Conservation (phyloP, 2,888 invertebrate species). For the Deladenus siricidicola region DNA sequence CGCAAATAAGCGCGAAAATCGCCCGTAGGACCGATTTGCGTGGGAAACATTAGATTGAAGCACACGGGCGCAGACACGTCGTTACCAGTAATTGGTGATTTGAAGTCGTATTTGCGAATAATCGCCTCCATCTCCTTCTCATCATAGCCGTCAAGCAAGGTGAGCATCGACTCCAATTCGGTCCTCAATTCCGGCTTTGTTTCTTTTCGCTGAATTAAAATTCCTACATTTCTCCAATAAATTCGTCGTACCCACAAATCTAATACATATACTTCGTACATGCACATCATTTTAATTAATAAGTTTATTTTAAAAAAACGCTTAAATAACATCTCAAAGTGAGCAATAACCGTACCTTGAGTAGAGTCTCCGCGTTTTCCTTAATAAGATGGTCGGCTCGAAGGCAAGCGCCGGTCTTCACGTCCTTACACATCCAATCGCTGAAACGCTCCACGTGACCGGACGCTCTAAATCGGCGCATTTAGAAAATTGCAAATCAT, state of each 20-base stretch:
- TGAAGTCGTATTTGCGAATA: conserved; percentile 80
- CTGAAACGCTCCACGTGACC: conserved; percentile 98
- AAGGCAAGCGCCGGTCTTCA: conserved; percentile 91
- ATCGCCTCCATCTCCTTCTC: conserved; percentile 56
- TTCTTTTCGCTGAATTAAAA: conserved; percentile 67
- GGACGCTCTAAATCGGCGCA: conserved; percentile 76
- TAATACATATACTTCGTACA: too few relatives aligned
- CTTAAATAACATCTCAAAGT: too few relatives aligned
- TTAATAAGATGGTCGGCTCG: conserved; percentile 94
- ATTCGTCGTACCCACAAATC: too few relatives aligned
- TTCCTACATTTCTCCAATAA: not conserved
- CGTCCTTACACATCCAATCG: conserved; percentile 97
- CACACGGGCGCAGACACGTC: conserved; percentile 87
- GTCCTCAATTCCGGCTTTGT: conserved; percentile 64
- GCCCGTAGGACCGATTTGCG: conserved; percentile 83
- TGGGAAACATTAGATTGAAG: conserved; percentile 98
- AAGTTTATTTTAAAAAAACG: too few relatives aligned
- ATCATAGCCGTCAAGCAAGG: conserved; percentile 59
- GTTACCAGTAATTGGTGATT: conserved; percentile 88
- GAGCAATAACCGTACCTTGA: too few relatives aligned
- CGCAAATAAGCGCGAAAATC: conserved; percentile 77
- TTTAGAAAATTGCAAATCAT: not conserved
- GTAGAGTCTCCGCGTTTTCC: conserved; percentile 44
- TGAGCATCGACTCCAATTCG: conserved; percentile 69
- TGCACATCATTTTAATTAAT: too few relatives aligned